Evolutionary conservation across 2,888 invertebrate genomes (phyloP).

Genomic region (Cheilosia vernalis): DNA sequence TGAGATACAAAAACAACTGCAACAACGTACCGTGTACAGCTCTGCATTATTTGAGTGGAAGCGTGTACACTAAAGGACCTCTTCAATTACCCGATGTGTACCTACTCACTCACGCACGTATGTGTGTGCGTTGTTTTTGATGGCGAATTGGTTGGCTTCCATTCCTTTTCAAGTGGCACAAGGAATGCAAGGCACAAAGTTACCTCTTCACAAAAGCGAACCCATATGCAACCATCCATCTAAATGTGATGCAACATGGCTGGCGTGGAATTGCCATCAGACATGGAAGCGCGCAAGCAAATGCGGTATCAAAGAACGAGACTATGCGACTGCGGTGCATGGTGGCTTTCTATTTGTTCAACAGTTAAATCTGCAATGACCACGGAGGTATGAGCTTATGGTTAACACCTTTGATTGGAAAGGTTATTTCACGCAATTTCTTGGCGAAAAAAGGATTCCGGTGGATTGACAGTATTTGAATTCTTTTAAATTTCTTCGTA

Average conservation of each 20-base stretch:
- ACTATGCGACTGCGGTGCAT: not conserved
- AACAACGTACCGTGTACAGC: conserved; percentile 29
- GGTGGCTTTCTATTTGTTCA: not conserved
- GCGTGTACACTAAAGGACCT: conserved; percentile 67
- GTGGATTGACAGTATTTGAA: no score
- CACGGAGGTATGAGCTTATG: not conserved
- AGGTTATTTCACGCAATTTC: not conserved
- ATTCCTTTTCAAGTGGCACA: conserved; percentile 51
- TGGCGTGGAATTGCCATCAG: not conserved
- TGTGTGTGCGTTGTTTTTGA: conserved; percentile 24
- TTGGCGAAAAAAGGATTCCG: no score
- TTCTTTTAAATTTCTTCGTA: no score
- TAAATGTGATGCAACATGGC: conserved; percentile 64
- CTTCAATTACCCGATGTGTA: conserved; percentile 65
- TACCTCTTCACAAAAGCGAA: conserved; percentile 11
- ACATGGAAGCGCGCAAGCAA: not conserved
- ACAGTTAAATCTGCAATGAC: not conserved
- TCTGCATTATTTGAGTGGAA: conserved; percentile 54
- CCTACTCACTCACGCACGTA: conserved; percentile 51
- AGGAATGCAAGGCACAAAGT: conserved; percentile 54
- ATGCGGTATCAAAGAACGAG: not conserved
- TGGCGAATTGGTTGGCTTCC: conserved; percentile 63
- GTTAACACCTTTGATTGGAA: not conserved
- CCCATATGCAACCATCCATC: conserved; percentile 23
- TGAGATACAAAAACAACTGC: conserved; percentile 61